Conservation (phyloP, 1,140 invertebrate species). For the Lethrus apterus region DNA sequence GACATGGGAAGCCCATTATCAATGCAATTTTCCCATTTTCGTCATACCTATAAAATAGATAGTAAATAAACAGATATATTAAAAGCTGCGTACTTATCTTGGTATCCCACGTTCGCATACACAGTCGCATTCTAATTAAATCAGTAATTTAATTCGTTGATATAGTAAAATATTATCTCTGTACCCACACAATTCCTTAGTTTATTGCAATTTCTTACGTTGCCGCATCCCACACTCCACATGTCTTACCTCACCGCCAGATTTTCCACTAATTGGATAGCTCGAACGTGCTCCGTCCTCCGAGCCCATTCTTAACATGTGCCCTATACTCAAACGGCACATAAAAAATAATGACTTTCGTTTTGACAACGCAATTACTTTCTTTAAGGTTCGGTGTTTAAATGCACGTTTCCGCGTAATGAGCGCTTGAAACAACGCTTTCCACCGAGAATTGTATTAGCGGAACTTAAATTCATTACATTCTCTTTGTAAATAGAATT, state of each 20-base stretch:
- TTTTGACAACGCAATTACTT: slow-evolving; percentile 15
- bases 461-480: too few relatives aligned
- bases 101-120: too few relatives aligned
- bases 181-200: neutral
- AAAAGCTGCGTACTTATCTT: too few relatives aligned
- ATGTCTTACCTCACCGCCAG: slow-evolving; percentile 14
- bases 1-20: too few relatives aligned
- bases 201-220: slow-evolving; percentile 13
- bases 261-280: slow-evolving; percentile 19
- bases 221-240: slow-evolving; percentile 4
- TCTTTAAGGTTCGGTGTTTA: slow-evolving; percentile 12
- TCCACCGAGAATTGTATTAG: too few relatives aligned
- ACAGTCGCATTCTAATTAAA: slow-evolving; percentile 4
- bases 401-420: slow-evolving; percentile 10
- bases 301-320: slow-evolving; percentile 8
- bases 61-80: too few relatives aligned
- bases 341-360: slow-evolving; percentile 21
- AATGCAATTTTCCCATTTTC: too few relatives aligned
- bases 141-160: slow-evolving; percentile 4
- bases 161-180: slow-evolving; percentile 7
- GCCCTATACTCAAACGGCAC: slow-evolving; percentile 15
- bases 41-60: too few relatives aligned
- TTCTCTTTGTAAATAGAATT: too few relatives aligned
- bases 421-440: slow-evolving; percentile 9
- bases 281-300: slow-evolving; percentile 16